Conservation (phyloP, 2,797 vertebrate genomes). For the Bovichtus diacanthus region DNA sequence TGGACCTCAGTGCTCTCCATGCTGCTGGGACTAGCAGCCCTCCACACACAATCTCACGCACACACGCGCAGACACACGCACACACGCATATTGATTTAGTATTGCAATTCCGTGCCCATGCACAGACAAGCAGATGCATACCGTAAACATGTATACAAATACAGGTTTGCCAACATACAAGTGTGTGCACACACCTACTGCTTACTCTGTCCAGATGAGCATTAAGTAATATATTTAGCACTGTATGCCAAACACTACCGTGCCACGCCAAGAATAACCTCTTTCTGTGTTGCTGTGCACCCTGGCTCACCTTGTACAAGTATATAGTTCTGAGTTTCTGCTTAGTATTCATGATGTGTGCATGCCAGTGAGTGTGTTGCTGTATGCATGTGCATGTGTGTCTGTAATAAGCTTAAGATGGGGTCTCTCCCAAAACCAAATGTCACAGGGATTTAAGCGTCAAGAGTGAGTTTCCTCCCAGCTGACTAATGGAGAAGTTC, state of each 20-base stretch:
- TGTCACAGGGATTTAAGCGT: slow-evolving; percentile 78
- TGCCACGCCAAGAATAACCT: slow-evolving; percentile 75
- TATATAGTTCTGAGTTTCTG: slow-evolving; percentile 57
- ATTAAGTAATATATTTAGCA: slow-evolving; percentile 47
- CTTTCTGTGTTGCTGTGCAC: slow-evolving; percentile 72
- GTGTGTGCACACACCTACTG: slow-evolving; percentile 1
- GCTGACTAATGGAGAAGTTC: slow-evolving; percentile 73
- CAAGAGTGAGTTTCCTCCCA: slow-evolving; percentile 74
- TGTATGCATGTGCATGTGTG: slow-evolving; percentile 31
- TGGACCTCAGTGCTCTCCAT: slow-evolving; percentile 79
- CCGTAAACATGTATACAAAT: slow-evolving; percentile 10
- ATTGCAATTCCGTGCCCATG: slow-evolving; percentile 10
- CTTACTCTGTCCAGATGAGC: slow-evolving; percentile 56
- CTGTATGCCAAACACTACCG: slow-evolving; percentile 58
- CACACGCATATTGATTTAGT: slow-evolving; percentile 37
- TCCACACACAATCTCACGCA: slow-evolving; percentile 38
- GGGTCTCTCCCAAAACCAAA: slow-evolving; percentile 75
- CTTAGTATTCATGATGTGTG: slow-evolving; percentile 68
- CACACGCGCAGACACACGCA: background rate
- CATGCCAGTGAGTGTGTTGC: slow-evolving; percentile 42
- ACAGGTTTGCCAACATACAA: background rate
- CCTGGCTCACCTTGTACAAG: slow-evolving; percentile 74
- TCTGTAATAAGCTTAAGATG: slow-evolving; percentile 62
- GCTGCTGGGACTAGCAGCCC: slow-evolving; percentile 47
- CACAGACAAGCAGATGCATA: slow-evolving; percentile 16